phyloP scores from a whole-genome alignment of 2,888 invertebrate genomes.

The Tricholauxania praeusta region DNA sequence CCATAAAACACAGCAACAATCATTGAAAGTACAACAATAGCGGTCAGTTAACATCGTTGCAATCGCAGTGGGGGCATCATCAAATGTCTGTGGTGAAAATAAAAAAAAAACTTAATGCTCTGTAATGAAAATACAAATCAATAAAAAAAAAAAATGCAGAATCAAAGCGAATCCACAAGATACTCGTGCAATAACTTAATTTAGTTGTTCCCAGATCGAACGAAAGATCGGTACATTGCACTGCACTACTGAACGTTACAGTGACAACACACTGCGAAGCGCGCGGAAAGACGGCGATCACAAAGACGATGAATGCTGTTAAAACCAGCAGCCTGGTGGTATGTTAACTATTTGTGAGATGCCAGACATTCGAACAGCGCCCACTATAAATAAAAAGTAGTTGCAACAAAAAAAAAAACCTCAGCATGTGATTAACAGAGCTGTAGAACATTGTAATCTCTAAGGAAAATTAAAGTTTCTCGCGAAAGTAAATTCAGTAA shows the following conservation, averaged over 20 bases:
- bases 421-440: slow-evolving; percentile 29
- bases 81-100: background rate
- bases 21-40: slow-evolving; percentile 1
- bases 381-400: background rate
- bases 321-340: slow-evolving; percentile 55
- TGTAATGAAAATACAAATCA: background rate
- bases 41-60: slow-evolving; percentile 7
- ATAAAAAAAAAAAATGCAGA: slow-evolving; percentile 1
- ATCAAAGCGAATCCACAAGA: slow-evolving; percentile 15
- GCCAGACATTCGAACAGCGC: slow-evolving; percentile 45
- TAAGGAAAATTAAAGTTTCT: too few species aligned
- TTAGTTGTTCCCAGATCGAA: slow-evolving; percentile 29
- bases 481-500: background rate
- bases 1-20: slow-evolving; percentile 25
- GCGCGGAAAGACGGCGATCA: slow-evolving; percentile 15
- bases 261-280: slow-evolving; percentile 17
- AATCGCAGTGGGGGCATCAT: slow-evolving; percentile 22
- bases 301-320: slow-evolving; percentile 33
- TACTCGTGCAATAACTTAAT: slow-evolving; percentile 30
- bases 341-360: slow-evolving; percentile 53
- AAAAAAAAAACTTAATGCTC: too few species aligned
- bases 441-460: slow-evolving; percentile 2
- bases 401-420: slow-evolving; percentile 10
- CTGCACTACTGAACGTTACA: background rate
- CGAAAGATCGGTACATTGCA: slow-evolving; percentile 14